phyloP scores from a whole-genome alignment of 2,113 vertebrate species.

The Struthio camelus region DNA sequence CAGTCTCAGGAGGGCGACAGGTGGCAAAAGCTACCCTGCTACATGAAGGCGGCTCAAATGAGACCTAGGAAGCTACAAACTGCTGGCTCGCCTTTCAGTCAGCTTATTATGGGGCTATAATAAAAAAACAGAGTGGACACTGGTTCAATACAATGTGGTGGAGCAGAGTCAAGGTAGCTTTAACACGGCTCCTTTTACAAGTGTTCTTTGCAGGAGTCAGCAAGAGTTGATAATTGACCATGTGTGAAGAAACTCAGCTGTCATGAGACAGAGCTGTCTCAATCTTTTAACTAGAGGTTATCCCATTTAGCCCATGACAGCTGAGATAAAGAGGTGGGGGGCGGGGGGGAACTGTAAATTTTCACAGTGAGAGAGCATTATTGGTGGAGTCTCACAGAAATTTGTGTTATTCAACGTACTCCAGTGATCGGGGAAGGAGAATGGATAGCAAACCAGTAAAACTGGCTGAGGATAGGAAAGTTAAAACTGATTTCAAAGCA shows the following conservation, averaged over 20 bases:
- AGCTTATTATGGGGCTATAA: fast-evolving
- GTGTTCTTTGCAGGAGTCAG: fast-evolving
- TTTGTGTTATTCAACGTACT: fast-evolving
- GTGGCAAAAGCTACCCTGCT: not conserved
- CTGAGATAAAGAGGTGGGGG: not conserved
- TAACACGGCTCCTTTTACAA: not conserved
- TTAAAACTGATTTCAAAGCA: not conserved
- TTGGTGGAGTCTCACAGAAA: fast-evolving
- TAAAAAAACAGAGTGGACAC: fast-evolving
- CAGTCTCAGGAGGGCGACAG: not conserved
- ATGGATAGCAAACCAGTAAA: fast-evolving
- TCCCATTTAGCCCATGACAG: not conserved
- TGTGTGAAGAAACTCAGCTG: fast-evolving
- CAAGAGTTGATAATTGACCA: not conserved
- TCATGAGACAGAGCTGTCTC: not conserved
- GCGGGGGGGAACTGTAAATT: not conserved
- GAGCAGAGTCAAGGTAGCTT: fast-evolving
- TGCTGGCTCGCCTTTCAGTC: fast-evolving
- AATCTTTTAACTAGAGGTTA: fast-evolving
- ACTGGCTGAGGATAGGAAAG: not conserved
- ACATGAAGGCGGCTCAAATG: not conserved
- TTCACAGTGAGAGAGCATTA: fast-evolving
- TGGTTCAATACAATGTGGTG: fast-evolving
- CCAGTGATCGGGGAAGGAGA: not conserved
- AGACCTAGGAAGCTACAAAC: not conserved